Evolutionary conservation across 2,888 invertebrate genomes (phyloP).

Genomic region (Serrognathus titanus): DNA sequence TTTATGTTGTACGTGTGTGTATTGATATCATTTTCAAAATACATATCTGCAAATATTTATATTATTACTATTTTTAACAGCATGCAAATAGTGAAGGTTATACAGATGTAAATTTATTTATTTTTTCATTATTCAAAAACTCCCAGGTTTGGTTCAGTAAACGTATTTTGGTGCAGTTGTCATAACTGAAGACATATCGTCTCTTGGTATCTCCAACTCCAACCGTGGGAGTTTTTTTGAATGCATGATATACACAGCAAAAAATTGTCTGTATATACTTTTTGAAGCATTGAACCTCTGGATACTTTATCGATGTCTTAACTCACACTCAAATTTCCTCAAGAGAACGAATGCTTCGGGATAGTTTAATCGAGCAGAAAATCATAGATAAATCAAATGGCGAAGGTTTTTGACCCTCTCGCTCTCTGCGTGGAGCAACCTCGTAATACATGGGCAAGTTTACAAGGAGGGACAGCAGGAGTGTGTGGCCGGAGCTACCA

Average conservation of each 20-base stretch:
- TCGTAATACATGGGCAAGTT: neutral
- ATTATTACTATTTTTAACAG: neutral
- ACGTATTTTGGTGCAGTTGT: too few species aligned
- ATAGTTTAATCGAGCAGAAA: neutral
- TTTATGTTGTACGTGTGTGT: conserved; percentile 5
- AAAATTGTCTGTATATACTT: too few species aligned
- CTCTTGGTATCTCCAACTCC: too few species aligned
- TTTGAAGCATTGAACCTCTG: too few species aligned
- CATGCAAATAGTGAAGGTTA: neutral
- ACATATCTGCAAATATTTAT: neutral
- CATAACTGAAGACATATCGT: too few species aligned
- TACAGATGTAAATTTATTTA: neutral
- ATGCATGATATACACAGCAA: too few species aligned
- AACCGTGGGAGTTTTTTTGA: too few species aligned
- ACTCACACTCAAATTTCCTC: too few species aligned
- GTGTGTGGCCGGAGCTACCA: conserved; percentile 14
- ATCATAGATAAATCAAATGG: conserved; percentile 11
- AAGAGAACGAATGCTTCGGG: too few species aligned
- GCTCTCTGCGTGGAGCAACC: neutral
- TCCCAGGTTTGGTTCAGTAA: too few species aligned
- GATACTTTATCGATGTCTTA: too few species aligned
- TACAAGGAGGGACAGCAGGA: conserved; percentile 10
- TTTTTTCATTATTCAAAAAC: neutral
- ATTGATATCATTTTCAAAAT: neutral
- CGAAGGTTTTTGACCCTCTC: conserved; percentile 14